Conservation (phyloP, 2,797 vertebrate genomes). For the Centroberyx gerrardi region DNA sequence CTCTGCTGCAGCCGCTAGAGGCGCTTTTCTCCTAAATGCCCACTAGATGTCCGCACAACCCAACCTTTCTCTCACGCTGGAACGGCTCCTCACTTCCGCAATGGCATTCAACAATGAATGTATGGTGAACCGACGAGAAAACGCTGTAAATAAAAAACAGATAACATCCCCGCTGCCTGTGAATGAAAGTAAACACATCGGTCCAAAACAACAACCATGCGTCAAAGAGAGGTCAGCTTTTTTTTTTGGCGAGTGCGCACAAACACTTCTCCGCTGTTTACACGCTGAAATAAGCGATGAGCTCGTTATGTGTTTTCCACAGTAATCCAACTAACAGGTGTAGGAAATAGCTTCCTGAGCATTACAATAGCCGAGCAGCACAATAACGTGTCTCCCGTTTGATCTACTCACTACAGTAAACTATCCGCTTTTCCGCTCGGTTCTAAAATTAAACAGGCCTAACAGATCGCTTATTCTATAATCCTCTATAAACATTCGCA, state of each 20-base stretch:
- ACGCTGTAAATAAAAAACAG: not conserved
- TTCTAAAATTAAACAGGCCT: not conserved
- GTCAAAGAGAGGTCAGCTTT: constrained; percentile 20
- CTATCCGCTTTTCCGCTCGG: not conserved
- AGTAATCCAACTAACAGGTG: constrained; percentile 47
- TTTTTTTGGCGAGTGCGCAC: constrained; percentile 15
- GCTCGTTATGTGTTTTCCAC: not conserved
- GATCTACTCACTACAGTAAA: not conserved
- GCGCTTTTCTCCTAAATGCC: constrained; percentile 45
- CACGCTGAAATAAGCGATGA: constrained; percentile 12
- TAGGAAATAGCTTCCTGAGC: constrained; percentile 8
- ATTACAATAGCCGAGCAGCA: not conserved
- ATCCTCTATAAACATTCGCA: not conserved
- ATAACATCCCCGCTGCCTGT: constrained; percentile 49
- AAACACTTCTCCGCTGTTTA: constrained; percentile 41
- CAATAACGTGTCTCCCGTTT: constrained; percentile 1
- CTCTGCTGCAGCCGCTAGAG: constrained; percentile 11
- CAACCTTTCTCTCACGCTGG: constrained; percentile 22
- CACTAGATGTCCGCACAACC: constrained; percentile 75
- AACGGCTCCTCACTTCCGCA: constrained; percentile 78
- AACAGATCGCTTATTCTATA: not conserved
- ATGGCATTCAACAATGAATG: constrained; percentile 64
- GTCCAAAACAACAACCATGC: constrained; percentile 23
- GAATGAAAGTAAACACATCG: constrained; percentile 41
- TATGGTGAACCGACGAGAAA: constrained; percentile 29